Conservation (phyloP, 1,140 invertebrate genomes). For the Procambarus clarkii region DNA sequence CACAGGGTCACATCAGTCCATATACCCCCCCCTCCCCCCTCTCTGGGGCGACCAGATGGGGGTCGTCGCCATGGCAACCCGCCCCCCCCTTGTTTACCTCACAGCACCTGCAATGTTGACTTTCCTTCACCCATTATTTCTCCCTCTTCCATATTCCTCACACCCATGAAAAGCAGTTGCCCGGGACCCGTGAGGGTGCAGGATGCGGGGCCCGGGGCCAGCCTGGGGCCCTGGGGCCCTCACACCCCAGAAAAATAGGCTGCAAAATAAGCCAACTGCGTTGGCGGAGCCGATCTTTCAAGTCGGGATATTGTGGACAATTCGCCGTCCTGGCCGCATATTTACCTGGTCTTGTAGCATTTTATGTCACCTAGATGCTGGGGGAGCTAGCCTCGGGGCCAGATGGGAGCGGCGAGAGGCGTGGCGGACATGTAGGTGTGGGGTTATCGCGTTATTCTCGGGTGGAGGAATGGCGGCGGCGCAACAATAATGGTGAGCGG, state of each 20-base stretch:
- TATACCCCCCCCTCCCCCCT: background rate
- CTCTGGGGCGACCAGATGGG: slow-evolving; percentile 9
- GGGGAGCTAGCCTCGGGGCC: slow-evolving; percentile 10
- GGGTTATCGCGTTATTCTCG: slow-evolving; percentile 34
- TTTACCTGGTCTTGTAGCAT: slow-evolving; percentile 56
- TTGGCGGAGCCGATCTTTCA: slow-evolving; percentile 28
- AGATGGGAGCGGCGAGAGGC: slow-evolving; percentile 13
- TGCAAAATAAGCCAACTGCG: slow-evolving; percentile 10
- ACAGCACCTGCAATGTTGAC: slow-evolving; percentile 7
- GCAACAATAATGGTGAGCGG: slow-evolving; percentile 45
- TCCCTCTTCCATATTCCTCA: background rate
- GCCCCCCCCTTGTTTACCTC: slow-evolving; percentile 47
- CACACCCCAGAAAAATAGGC: background rate
- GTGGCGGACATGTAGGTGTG: slow-evolving; percentile 18
- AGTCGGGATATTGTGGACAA: slow-evolving; percentile 21
- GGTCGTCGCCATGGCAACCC: slow-evolving; percentile 51
- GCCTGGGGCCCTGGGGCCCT: background rate
- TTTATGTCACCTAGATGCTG: slow-evolving; percentile 47
- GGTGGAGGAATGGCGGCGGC: slow-evolving; percentile 50
- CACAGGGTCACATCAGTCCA: no score
- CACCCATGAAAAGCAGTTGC: background rate
- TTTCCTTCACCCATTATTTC: slow-evolving; percentile 24
- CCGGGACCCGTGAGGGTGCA: background rate
- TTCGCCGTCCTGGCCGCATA: slow-evolving; percentile 4
- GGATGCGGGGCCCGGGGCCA: background rate